A percentile compares a stretch with the other conserved stretches of the same genome.
Conservation (phyloP, 2,113 vertebrate species). For the Amphilophus citrinellus region DNA sequence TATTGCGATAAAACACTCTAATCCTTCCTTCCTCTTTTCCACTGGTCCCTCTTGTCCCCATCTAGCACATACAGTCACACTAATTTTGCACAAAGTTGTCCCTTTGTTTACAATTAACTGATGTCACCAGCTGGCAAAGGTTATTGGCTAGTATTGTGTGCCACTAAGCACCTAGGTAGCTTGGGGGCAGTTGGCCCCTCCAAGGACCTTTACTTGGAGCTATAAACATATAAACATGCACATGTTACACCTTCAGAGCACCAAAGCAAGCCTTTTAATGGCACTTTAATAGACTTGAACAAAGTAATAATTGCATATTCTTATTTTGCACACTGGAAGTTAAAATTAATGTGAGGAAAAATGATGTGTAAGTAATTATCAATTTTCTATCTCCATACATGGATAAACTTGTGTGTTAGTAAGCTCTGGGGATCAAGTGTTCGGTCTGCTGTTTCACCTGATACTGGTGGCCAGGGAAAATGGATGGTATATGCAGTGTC, state of each 20-base stretch:
- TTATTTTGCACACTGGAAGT: neutral
- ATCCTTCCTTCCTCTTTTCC: neutral
- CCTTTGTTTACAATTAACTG: constrained; percentile 64
- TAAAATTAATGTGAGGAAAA: neutral
- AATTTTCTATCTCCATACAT: neutral
- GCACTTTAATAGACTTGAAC: neutral
- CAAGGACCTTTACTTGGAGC: constrained; percentile 1
- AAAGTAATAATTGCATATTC: neutral
- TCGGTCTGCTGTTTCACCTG: neutral
- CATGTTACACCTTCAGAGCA: neutral
- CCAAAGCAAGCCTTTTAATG: neutral
- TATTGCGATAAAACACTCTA: neutral
- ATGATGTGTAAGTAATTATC: neutral
- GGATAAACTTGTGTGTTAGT: neutral
- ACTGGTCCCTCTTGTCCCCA: neutral
- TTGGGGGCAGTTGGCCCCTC: constrained; percentile 39
- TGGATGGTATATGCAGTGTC: neutral
- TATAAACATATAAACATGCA: neutral
- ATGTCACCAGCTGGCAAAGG: constrained; percentile 44
- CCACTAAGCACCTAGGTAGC: constrained; percentile 25
- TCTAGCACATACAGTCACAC: neutral
- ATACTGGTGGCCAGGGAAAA: neutral
- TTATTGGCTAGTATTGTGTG: constrained; percentile 49
- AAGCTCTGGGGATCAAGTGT: neutral
- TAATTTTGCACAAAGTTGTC: constrained; percentile 17